Evolutionary conservation across 1,140 invertebrate genomes (phyloP).

Genomic region (Nephotettix cincticeps): DNA sequence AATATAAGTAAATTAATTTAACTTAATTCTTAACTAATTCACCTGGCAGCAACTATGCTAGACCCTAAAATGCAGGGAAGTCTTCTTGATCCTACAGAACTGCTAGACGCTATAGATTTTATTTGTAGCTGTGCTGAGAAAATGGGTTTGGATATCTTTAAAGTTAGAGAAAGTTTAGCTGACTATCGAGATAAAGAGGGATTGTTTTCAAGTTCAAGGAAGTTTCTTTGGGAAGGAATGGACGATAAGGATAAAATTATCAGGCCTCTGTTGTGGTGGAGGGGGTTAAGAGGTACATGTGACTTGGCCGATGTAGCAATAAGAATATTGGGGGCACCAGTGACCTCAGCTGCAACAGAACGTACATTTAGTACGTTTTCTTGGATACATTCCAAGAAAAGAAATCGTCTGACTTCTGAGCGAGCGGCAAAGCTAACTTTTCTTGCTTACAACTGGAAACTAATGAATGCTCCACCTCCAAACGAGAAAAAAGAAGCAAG

Average conservation of each 20-base stretch:
- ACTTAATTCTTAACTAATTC: too few species aligned
- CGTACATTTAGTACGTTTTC: too few species aligned
- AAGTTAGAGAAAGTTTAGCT: not conserved
- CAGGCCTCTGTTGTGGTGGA: constrained; percentile 17
- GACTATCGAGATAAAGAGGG: constrained; percentile 24
- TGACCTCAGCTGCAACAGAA: too few species aligned
- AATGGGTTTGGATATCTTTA: not conserved
- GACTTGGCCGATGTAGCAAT: constrained; percentile 18
- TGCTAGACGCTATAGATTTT: not conserved
- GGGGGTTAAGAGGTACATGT: constrained; percentile 10
- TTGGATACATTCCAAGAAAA: too few species aligned
- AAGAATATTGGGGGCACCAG: constrained; percentile 9
- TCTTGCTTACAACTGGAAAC: too few species aligned
- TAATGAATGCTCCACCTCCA: too few species aligned
- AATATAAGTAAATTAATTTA: too few species aligned
- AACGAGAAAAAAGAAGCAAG: too few species aligned
- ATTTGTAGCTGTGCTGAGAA: not conserved
- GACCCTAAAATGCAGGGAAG: not conserved
- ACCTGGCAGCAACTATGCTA: not conserved
- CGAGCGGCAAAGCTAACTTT: too few species aligned
- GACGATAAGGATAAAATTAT: not conserved
- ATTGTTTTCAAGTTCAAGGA: not conserved
- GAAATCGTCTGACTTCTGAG: too few species aligned
- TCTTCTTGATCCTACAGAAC: not conserved
- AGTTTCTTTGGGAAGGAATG: constrained; percentile 7